phyloP scores from a whole-genome alignment of 1,140 invertebrate genomes.

The Camponotus floridanus region DNA sequence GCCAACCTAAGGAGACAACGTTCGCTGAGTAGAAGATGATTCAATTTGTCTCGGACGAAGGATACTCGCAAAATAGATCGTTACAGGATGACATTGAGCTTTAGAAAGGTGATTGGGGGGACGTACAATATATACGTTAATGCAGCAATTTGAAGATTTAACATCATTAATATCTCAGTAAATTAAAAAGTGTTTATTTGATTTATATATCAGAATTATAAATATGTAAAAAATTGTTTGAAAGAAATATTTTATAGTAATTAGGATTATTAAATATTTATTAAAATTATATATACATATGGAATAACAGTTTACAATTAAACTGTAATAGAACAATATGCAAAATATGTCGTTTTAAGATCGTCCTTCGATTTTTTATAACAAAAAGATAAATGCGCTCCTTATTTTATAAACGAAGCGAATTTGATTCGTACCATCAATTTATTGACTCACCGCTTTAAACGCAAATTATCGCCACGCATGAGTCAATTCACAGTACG shows the following conservation, averaged over 20 bases:
- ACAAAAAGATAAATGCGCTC: background rate
- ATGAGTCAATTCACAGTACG: slow-evolving; percentile 50
- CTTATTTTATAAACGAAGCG: background rate
- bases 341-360: background rate
- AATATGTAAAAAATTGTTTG: too few species aligned
- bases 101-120: background rate
- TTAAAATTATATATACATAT: background rate
- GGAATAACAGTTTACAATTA: background rate
- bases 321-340: background rate
- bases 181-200: background rate
- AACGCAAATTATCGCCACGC: slow-evolving; percentile 71
- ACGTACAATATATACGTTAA: background rate
- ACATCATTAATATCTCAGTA: background rate
- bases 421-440: slow-evolving; percentile 16
- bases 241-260: background rate
- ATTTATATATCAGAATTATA: background rate
- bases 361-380: too few species aligned
- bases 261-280: background rate
- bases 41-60: slow-evolving; percentile 65
- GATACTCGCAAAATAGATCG: slow-evolving; percentile 38
- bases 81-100: slow-evolving; percentile 30
- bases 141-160: background rate
- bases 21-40: slow-evolving; percentile 54
- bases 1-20: slow-evolving; percentile 33
- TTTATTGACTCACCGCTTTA: slow-evolving; percentile 71